phyloP scores from a whole-genome alignment of 1,140 invertebrate species.

The Nebria ingens region DNA sequence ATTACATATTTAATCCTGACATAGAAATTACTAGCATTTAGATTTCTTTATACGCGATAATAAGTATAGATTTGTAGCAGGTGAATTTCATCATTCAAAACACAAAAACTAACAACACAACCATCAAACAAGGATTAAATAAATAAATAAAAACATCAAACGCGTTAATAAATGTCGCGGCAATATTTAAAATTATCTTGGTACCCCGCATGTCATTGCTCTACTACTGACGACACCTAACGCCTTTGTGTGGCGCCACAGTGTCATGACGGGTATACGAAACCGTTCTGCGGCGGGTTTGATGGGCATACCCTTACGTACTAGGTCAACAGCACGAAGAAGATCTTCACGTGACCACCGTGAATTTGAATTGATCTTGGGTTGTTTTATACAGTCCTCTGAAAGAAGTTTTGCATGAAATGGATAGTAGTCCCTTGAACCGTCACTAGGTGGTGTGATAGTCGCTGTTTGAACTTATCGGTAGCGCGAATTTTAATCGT shows the following conservation, averaged over 20 bases:
- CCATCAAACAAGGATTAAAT: no score
- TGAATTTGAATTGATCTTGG: not conserved
- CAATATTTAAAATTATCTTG: not conserved
- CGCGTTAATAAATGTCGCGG: not conserved
- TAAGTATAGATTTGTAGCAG: no score
- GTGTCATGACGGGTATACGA: not conserved
- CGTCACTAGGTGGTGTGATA: no score
- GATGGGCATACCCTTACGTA: not conserved
- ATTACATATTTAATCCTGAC: no score
- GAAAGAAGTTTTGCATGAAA: not conserved
- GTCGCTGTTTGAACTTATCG: no score
- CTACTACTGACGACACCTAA: not conserved
- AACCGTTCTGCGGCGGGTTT: not conserved
- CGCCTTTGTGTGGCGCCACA: not conserved
- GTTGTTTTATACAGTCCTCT: not conserved
- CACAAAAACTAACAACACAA: no score
- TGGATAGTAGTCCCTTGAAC: not conserved
- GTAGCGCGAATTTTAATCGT: no score
- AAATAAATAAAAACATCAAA: not conserved
- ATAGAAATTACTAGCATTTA: no score
- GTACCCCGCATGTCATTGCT: not conserved
- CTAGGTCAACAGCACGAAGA: not conserved
- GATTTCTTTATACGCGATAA: no score
- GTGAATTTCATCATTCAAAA: no score
- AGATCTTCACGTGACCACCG: not conserved